Base-by-base conservation (phyloP, 1,140 invertebrate species). In the Parapsyche elsis region DNA sequence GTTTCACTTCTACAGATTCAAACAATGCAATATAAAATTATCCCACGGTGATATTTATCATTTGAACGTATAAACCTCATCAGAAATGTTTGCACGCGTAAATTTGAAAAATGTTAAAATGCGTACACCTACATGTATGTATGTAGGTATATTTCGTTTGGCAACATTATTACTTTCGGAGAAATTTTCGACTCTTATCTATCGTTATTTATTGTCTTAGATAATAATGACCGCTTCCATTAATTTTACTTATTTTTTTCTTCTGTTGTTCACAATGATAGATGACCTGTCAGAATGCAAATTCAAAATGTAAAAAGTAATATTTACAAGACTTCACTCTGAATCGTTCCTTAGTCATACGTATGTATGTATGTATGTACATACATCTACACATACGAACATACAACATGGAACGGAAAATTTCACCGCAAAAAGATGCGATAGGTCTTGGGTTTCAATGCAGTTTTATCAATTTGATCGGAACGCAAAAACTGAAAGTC, bases 181-280 rank as follows among this genome's bases (percentile, higher is more conserved):
- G 57, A 61, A 61, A 61, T 21, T 16, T 61, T 61, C 21, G n/a
- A 19, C 57, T 61, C 57, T 61, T 61, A 61, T 61, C 57, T 61
- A 61, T 61, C 57, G 57, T 61, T 61, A 61, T 67, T 67, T 67
- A 67, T 67, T 67, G 64, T 67, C 21, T 26, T 30, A 30, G 64
- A 67, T 67, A 67, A 67, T 67, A 30, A 67, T 67, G 21, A 23
- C 21, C 24, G 64, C 24, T 67, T 67, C 24, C 64, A 67, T 67
- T 30, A 30, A 67, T 67, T 67, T 67, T 67, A 24, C 21, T 24
- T 23, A 16, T 61, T 21, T 61, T 61, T 67, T 67, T 67, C 12
- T 26, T 26, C 14, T 10, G 24, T 67, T 67, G 64, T 67, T 67
- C 24, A 67, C 9, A 67, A 67, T 67, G 64, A 67, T 67, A 26